Evolutionary conservation across 92 coral and sea anemone species (phyloP).

Genomic region (Muricea muricata): DNA sequence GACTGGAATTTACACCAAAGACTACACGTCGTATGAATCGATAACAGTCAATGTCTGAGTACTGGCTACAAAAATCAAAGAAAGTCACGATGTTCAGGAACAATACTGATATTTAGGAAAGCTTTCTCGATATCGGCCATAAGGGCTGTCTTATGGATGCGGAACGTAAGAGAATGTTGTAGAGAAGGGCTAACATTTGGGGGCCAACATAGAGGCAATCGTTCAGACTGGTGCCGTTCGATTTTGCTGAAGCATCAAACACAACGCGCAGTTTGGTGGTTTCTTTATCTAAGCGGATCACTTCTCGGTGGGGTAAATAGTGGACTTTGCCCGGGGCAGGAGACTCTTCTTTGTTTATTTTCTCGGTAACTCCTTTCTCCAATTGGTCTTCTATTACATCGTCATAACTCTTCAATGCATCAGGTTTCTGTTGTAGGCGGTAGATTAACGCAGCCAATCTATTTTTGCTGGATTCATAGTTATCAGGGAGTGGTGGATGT

Average conservation of each 20-base stretch:
- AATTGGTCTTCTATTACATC: slow-evolving; percentile 52
- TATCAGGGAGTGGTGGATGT: slow-evolving; percentile 57
- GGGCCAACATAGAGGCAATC: slow-evolving; percentile 53
- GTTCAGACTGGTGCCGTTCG: slow-evolving; percentile 50
- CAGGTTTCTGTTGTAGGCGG: slow-evolving; percentile 54
- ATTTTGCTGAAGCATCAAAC: slow-evolving; percentile 51
- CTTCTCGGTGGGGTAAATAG: slow-evolving; percentile 60
- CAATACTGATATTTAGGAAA: slow-evolving; percentile 45
- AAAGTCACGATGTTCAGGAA: too few relatives aligned
- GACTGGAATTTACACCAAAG: too few relatives aligned
- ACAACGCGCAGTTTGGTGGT: slow-evolving; percentile 61
- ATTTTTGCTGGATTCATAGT: slow-evolving; percentile 36
- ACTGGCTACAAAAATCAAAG: too few relatives aligned
- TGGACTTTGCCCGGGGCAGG: slow-evolving; percentile 36
- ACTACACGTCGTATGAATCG: too few relatives aligned
- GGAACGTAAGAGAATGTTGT: slow-evolving; percentile 58
- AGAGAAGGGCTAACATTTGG: slow-evolving; percentile 25
- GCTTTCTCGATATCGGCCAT: slow-evolving; percentile 62
- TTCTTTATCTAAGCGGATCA: slow-evolving; percentile 53
- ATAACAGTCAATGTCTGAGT: too few relatives aligned
- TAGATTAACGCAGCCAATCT: slow-evolving; percentile 15
- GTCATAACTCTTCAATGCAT: slow-evolving; percentile 24
- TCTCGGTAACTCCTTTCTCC: slow-evolving; percentile 38
- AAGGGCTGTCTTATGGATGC: slow-evolving; percentile 42
- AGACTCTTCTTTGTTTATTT: background rate